phyloP scores from a whole-genome alignment of 2,888 invertebrate species.

The Mythimna pallens region DNA sequence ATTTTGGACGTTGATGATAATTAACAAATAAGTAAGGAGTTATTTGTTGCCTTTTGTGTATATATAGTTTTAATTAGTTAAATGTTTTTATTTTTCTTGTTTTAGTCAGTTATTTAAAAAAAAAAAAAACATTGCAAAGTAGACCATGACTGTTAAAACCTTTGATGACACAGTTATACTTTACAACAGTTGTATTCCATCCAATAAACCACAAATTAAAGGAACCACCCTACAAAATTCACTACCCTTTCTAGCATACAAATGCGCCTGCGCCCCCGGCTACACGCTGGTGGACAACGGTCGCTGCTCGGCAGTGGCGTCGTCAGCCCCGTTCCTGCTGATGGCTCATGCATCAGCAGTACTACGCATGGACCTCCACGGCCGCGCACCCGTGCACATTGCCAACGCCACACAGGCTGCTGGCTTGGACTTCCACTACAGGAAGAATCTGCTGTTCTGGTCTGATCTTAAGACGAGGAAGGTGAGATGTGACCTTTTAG shows the following conservation, averaged over 20 bases:
- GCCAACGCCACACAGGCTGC: slow-evolving; percentile 96
- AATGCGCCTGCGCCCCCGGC: slow-evolving; percentile 95
- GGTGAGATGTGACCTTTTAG: slow-evolving; percentile 80
- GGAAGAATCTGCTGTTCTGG: slow-evolving; percentile 95
- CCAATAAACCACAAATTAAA: not conserved
- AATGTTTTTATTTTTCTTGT: no score
- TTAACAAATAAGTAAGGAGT: not conserved
- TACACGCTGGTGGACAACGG: slow-evolving; percentile 91
- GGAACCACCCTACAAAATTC: not conserved
- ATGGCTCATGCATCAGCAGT: slow-evolving; percentile 91
- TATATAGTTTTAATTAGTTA: no score
- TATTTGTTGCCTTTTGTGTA: no score
- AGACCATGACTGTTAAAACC: not conserved
- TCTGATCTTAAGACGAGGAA: slow-evolving; percentile 97
- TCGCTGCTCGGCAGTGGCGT: slow-evolving; percentile 92
- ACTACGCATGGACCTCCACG: slow-evolving; percentile 93
- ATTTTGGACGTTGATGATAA: not conserved
- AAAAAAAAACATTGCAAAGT: no score
- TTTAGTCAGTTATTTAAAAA: no score
- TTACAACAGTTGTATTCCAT: not conserved
- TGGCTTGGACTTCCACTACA: slow-evolving; percentile 96
- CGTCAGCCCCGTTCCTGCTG: slow-evolving; percentile 88
- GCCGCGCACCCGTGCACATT: slow-evolving; percentile 91
- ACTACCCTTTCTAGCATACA: slow-evolving; percentile 89
- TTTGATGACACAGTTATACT: not conserved